Conservation (phyloP, 2,797 vertebrate species). For the Xiphophorus birchmanni region DNA sequence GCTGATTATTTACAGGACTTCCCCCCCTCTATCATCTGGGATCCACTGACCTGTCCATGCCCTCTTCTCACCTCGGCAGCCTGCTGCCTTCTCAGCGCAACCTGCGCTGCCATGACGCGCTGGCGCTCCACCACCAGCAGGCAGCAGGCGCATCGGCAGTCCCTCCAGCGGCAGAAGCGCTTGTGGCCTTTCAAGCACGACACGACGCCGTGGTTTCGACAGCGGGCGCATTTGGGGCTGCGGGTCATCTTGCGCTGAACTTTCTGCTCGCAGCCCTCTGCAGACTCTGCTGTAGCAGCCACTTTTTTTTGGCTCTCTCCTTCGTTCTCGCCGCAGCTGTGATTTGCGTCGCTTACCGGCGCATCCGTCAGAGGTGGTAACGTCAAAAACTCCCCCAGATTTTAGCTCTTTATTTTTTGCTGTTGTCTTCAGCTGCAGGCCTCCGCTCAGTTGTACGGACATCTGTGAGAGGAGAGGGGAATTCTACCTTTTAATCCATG, state of each 20-base stretch:
- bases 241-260: slow-evolving; percentile 65
- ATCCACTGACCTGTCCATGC: slow-evolving; percentile 51
- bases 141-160: slow-evolving; percentile 83
- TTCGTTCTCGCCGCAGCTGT: slow-evolving; percentile 22
- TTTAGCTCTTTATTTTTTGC: slow-evolving; percentile 47
- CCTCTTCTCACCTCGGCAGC: slow-evolving; percentile 72
- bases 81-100: slow-evolving; percentile 82
- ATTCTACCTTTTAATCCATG: slow-evolving; percentile 29
- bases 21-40: not conserved
- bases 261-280: slow-evolving; percentile 45
- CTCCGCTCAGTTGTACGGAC: slow-evolving; percentile 70
- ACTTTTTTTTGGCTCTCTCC: slow-evolving; percentile 23
- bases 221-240: slow-evolving; percentile 78
- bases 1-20: not conserved
- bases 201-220: slow-evolving; percentile 76
- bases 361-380: slow-evolving; percentile 73
- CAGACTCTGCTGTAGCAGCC: slow-evolving; percentile 3
- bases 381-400: slow-evolving; percentile 66
- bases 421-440: slow-evolving; percentile 63
- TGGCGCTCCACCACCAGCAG: slow-evolving; percentile 84
- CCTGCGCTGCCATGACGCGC: slow-evolving; percentile 86
- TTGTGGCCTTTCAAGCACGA: slow-evolving; percentile 86
- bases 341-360: slow-evolving; percentile 20
- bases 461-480: slow-evolving; percentile 64
- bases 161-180: slow-evolving; percentile 82